Evolutionary conservation across 2,888 invertebrate species (phyloP).

Genomic region (Melinaea marsaeus): DNA sequence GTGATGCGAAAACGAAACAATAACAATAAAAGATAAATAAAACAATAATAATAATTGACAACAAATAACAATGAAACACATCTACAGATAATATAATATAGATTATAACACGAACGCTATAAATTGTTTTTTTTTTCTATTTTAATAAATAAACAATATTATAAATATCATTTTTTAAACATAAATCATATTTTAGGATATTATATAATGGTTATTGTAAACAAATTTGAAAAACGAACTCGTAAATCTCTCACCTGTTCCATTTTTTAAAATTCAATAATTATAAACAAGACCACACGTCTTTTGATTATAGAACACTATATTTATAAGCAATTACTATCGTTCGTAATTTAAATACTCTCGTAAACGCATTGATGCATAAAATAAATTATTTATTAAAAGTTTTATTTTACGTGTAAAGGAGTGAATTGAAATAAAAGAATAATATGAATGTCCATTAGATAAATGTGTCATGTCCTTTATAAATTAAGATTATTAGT

Average conservation of each 20-base stretch:
- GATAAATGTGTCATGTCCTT: slow-evolving; percentile 12
- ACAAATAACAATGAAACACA: slow-evolving; percentile 27
- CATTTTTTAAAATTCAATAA: slow-evolving; percentile 37
- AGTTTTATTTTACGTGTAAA: background rate
- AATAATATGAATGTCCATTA: background rate
- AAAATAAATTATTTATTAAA: background rate
- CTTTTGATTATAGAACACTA: background rate
- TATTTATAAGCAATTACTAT: background rate
- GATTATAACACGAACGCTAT: background rate
- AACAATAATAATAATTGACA: slow-evolving; percentile 35
- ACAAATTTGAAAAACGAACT: slow-evolving; percentile 42
- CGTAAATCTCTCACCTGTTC: slow-evolving; percentile 50
- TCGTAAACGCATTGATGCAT: background rate
- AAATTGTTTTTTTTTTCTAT: slow-evolving; percentile 8
- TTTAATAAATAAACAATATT: background rate
- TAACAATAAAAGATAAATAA: slow-evolving; percentile 47
- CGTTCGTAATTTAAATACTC: background rate
- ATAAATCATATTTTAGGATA: slow-evolving; percentile 13
- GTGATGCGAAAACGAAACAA: slow-evolving; percentile 50
- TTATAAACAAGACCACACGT: slow-evolving; percentile 26
- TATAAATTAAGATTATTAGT: slow-evolving; percentile 17
- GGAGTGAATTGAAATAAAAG: background rate
- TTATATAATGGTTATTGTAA: slow-evolving; percentile 25
- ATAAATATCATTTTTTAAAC: background rate
- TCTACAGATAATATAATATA: slow-evolving; percentile 9